phyloP scores from a whole-genome alignment of 2,797 vertebrate genomes.

The Anabacerthia variegaticeps region DNA sequence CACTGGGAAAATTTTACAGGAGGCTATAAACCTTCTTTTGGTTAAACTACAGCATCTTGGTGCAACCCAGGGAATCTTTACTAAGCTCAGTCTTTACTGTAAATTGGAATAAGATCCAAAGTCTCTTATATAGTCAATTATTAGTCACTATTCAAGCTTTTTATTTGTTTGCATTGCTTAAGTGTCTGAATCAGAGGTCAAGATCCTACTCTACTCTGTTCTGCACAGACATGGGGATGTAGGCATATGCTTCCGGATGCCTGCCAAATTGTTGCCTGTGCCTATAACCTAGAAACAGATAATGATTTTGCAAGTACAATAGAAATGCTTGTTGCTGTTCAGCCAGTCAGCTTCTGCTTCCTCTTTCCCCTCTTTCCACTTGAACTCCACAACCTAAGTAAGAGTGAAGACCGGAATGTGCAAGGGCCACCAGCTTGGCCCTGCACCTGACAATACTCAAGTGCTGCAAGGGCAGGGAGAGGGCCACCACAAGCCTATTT shows the following conservation, averaged over 20 bases:
- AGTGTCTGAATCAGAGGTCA: background rate
- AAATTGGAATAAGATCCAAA: background rate
- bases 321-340: background rate
- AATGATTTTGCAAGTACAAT: background rate
- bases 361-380: background rate
- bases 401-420: fast-evolving
- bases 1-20: background rate
- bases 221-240: background rate
- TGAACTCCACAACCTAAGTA: background rate
- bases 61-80: background rate
- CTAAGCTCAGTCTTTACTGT: background rate
- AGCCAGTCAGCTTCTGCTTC: background rate
- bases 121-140: background rate
- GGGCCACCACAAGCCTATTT: fast-evolving
- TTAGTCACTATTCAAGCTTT: background rate
- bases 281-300: background rate
- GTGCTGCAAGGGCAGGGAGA: background rate
- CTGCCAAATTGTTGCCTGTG: background rate
- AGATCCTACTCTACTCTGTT: background rate
- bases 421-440: background rate
- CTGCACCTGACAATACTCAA: background rate
- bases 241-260: background rate
- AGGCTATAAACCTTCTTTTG: background rate
- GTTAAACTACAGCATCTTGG: background rate
- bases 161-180: background rate